phyloP scores from a whole-genome alignment of 2,888 invertebrate genomes.

The Eustalomyia histrio region DNA sequence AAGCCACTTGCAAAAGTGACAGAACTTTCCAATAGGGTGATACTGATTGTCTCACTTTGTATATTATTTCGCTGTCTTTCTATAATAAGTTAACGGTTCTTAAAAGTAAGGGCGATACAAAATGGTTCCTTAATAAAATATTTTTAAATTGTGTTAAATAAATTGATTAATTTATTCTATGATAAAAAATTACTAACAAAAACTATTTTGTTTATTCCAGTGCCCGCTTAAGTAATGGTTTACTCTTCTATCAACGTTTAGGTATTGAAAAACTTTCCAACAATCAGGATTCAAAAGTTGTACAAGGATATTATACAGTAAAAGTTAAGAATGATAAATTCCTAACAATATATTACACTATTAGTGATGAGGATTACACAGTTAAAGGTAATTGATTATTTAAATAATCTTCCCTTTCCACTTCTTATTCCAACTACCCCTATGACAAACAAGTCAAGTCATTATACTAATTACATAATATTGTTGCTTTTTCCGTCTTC shows the following conservation, averaged over 20 bases:
- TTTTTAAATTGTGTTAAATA: too few relatives aligned
- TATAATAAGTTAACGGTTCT: too few relatives aligned
- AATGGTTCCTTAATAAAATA: too few relatives aligned
- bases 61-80: too few relatives aligned
- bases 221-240: constrained; percentile 70
- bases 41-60: too few relatives aligned
- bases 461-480: constrained; percentile 47
- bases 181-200: too few relatives aligned
- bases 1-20: too few relatives aligned
- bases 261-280: constrained; percentile 58
- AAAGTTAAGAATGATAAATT: constrained; percentile 67
- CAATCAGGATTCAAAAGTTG: constrained; percentile 39
- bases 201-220: constrained; percentile 22
- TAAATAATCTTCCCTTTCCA: not conserved
- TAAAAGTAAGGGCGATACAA: too few relatives aligned
- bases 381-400: constrained; percentile 65
- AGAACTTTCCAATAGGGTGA: too few relatives aligned
- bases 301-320: constrained; percentile 66
- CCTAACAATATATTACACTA: constrained; percentile 71
- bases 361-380: constrained; percentile 72
- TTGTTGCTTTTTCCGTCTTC: constrained; percentile 5
- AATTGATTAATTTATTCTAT: too few relatives aligned
- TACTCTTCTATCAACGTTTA: constrained; percentile 70
- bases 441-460: constrained; percentile 34
- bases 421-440: too few relatives aligned